Evolutionary conservation across 2,113 vertebrate species (phyloP).

Genomic region (Pseudopipra pipra): DNA sequence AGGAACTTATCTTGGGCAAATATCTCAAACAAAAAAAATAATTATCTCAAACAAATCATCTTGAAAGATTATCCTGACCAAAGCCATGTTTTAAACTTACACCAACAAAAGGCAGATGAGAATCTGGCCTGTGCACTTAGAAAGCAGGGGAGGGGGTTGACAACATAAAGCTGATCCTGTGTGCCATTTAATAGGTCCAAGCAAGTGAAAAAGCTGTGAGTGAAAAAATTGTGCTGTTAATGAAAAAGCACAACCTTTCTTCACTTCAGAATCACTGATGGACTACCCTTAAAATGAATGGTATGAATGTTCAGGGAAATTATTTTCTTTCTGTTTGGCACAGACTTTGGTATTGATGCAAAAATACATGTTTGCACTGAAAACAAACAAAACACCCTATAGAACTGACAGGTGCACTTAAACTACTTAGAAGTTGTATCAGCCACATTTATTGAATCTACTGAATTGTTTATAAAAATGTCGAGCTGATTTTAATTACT

Average conservation of each 20-base stretch:
- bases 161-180: neutral
- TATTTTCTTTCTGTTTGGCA: neutral
- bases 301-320: neutral
- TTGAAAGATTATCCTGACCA: neutral
- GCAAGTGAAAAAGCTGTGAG: neutral
- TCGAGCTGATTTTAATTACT: conserved; percentile 9
- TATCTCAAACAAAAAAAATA: neutral
- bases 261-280: neutral
- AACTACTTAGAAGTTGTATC: neutral
- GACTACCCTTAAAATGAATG: neutral
- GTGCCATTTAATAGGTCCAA: neutral
- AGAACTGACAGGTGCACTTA: neutral
- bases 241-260: neutral
- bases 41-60: neutral
- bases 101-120: neutral
- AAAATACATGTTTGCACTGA: neutral
- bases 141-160: accelerated
- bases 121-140: neutral
- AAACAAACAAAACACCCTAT: neutral
- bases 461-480: neutral
- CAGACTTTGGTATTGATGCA: neutral
- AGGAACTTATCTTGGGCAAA: neutral
- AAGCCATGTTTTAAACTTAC: neutral
- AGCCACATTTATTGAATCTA: neutral
- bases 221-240: neutral